These are phyloP conservation scores for Heteromormyrus szaboi DNA, from an alignment of 2,797 vertebrate species.

Conservation along the genomic window DNA sequence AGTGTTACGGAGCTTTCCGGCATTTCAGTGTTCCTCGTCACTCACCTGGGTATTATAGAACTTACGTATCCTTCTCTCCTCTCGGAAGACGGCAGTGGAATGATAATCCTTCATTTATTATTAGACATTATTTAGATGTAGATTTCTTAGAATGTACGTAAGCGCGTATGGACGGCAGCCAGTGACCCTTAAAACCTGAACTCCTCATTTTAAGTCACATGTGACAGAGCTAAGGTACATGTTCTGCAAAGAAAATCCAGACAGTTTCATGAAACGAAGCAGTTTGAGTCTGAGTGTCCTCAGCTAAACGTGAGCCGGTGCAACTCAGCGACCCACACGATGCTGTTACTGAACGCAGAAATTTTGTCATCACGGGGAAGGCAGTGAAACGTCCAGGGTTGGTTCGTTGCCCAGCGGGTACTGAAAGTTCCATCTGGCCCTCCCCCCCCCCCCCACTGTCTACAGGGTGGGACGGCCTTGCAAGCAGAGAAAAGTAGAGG, in stretches of 20 bases:
- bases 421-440: background rate
- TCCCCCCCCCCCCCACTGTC: background rate
- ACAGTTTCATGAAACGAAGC: background rate
- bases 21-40: background rate
- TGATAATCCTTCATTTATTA: background rate
- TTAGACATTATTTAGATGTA: background rate
- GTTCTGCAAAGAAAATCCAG: background rate
- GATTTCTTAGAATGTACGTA: background rate
- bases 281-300: background rate
- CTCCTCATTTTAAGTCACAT: background rate
- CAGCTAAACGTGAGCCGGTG: background rate
- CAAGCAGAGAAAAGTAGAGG: slow-evolving; percentile 52
- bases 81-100: background rate
- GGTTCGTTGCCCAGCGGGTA: background rate
- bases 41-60: background rate
- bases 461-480: slow-evolving; percentile 59
- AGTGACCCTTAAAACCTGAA: background rate
- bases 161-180: background rate
- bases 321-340: too few species aligned
- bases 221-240: background rate
- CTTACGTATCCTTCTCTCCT: background rate
- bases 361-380: background rate
- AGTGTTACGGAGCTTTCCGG: background rate
- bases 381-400: background rate
- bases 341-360: background rate